phyloP scores from a whole-genome alignment of 2,888 invertebrate genomes.

The Pachycephus smyrnensis region DNA sequence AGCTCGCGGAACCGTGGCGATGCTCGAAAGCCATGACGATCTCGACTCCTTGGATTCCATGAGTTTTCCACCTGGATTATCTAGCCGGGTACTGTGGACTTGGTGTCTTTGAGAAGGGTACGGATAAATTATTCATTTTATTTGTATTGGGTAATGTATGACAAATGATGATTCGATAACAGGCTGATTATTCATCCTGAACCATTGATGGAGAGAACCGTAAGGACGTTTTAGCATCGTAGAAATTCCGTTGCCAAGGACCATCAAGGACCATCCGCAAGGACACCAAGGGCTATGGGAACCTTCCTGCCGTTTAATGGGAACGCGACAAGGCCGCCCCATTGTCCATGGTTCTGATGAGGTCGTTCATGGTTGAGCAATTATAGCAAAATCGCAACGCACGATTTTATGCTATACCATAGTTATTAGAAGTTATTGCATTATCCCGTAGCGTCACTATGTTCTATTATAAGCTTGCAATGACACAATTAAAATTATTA shows the following conservation, averaged over 20 bases:
- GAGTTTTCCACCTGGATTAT: neutral
- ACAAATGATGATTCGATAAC: neutral
- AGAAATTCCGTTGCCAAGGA: neutral
- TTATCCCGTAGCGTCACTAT: neutral
- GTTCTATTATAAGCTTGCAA: neutral
- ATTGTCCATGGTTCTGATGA: slow-evolving; percentile 34
- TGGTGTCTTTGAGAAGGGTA: neutral
- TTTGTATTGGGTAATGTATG: neutral
- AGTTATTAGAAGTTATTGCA: neutral
- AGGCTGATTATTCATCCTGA: neutral
- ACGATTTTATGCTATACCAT: neutral
- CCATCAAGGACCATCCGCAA: neutral
- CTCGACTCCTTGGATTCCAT: neutral
- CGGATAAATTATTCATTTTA: neutral
- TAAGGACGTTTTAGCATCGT: neutral
- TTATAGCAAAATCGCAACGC: slow-evolving; percentile 16
- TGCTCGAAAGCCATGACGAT: neutral
- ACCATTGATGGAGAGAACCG: neutral
- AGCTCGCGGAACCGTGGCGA: neutral
- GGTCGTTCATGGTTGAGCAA: slow-evolving; percentile 36
- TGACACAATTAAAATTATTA: neutral
- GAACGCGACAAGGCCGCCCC: slow-evolving; percentile 38
- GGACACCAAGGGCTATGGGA: neutral
- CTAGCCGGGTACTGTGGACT: neutral
- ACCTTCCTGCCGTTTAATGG: slow-evolving; percentile 20